Base-by-base conservation (phyloP, 2,888 invertebrate species). In the Polydesmus complanatus region DNA sequence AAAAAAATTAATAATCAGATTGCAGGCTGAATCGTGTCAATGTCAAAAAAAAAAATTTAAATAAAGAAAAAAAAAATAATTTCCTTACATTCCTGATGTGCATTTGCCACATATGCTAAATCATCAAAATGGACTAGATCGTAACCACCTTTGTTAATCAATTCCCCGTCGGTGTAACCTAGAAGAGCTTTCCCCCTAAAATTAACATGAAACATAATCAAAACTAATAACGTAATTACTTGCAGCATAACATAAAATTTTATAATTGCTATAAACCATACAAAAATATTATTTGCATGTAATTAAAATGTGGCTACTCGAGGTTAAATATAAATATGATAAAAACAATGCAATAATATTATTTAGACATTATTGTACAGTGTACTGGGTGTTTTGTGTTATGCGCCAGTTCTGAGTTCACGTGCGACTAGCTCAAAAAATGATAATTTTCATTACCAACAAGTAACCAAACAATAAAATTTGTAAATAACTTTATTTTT, bases 81-180 rank as follows among this genome's bases (percentile, higher is more conserved):
- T n/a, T n/a, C n/a, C 92, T 88, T 80, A 97, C 97, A 81, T 83
- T 98, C 97, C 81, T 96, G 95, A 77, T 99, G 98, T 65, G 98
- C 97, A 70, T 94, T 94, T 27, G 97, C 93, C 54, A 97, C 94
- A 73, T 96, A 98, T 1, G 90, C 89, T 67, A 97, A 80, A 75
- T 98, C 98, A 71, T 97, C 96, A 70, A 90, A 95, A 78, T 99
- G 98, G 65, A 98, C 91, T 69, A 98, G 80, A 76, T 94, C 92
- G 75, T 98, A 98, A 62, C 95, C 95, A n/a, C 95, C 93, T 81
- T 91, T 83, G 73, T 86, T 89, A 47, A 88, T 85, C 65, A 92
- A 77, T 77, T 91, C 96, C 1, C 87, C 81, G 73, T 96, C 96
- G 0, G 91, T 86, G 74, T 92, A 96, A 18, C 94, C 95, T 65